Evolutionary conservation across 2,797 vertebrate species (phyloP).

Genomic region (Crypturellus tataupa): DNA sequence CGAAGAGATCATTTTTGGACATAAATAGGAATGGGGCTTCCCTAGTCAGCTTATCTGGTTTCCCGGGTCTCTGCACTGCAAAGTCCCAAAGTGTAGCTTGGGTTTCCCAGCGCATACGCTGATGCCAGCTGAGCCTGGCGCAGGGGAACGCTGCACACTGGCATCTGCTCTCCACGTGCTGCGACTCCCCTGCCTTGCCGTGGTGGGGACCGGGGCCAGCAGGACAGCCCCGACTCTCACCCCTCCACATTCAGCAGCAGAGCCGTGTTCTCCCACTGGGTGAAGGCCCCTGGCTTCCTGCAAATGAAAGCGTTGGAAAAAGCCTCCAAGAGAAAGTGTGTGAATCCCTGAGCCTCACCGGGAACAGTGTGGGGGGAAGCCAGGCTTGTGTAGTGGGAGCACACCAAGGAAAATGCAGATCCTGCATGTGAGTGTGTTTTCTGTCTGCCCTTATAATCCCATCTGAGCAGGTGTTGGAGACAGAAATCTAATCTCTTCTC

Average conservation of each 20-base stretch:
- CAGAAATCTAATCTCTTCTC: neutral
- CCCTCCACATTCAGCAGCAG: neutral
- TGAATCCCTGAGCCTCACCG: neutral
- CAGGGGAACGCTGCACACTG: accelerated
- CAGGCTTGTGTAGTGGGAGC: neutral
- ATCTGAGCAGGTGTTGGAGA: neutral
- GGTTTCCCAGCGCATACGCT: too few relatives aligned
- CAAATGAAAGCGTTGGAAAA: neutral
- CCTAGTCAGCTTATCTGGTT: neutral
- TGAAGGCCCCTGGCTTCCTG: neutral
- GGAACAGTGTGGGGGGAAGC: neutral
- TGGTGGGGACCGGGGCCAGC: neutral
- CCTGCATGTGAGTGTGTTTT: neutral
- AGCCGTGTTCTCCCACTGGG: accelerated
- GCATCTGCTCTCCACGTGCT: neutral
- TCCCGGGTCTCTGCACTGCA: neutral
- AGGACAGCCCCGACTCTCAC: neutral
- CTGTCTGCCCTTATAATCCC: neutral
- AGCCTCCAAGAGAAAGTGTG: neutral
- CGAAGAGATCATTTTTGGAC: neutral
- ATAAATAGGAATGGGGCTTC: neutral
- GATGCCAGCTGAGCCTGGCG: too few relatives aligned
- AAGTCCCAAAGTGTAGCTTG: neutral
- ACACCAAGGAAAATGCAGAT: neutral
- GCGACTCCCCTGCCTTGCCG: neutral